Evolutionary conservation across 2,113 vertebrate genomes (phyloP), one percentile per base, ranked within the genome.

Genomic region (Eptesicus fuscus): DNA sequence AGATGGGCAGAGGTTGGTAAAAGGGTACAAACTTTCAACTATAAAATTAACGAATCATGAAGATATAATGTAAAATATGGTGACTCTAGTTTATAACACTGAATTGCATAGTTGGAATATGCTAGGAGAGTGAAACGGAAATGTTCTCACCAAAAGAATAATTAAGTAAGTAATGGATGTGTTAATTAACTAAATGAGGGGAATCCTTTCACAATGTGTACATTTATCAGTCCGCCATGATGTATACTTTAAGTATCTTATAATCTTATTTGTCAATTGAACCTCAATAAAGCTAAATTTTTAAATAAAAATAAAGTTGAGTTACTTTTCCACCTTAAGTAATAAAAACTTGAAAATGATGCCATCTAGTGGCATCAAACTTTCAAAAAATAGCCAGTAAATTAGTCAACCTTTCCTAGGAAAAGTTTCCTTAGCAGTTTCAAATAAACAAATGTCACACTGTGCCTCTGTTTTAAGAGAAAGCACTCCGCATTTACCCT

Each of bases 311-410:
- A 73, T 79, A 47, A 85, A 61, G 40, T 82, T 88, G 53, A 86
- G 23, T 61, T 92, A 83, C 37, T 83, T 79, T 92, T 78, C 35
- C 17, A 56, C 42, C 14, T 83, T 61, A 89, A 74, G 56, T 11
- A 53, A 63, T 79, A 74, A 87, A 91, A 87, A 69, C 44, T 93
- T 92, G 85, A 93, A 96, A 87, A 96, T 80, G 51, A 96, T 97
- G 97, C 97, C 96, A 96, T 96, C 96, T 97, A 97, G 96, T 97
- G 97, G 97, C 61, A 63, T 87, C 65, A 67, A 20, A 47, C 67
- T 76, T 67, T 28, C 5, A 7, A 86, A 59, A 88, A 93, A 86
- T 42, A 61, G 5, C n/a, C 47, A 59, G 18, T 76, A 51, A 77
- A 65, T 95, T 7, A 22, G 85, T 92, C 35, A 88, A 56, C 30